Percentiles rank a stretch among this genome's conserved stretches.
Evolutionary conservation across 2,113 vertebrate genomes (phyloP).

Genomic region (Scopus umbretta): DNA sequence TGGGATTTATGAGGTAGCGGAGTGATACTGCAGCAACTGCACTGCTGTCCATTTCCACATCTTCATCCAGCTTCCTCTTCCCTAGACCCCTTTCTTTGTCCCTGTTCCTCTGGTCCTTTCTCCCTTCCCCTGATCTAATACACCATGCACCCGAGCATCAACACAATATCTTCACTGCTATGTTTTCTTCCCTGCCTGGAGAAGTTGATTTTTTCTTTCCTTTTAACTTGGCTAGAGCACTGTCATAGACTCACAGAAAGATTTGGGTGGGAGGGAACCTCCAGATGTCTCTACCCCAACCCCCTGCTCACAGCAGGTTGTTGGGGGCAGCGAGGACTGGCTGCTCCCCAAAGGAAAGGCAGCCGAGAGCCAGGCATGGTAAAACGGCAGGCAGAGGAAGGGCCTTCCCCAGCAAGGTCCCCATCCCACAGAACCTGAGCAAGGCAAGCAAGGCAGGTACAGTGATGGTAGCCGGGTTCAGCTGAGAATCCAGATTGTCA

Average conservation of each 20-base stretch:
- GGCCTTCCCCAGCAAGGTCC: neutral
- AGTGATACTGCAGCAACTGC: neutral
- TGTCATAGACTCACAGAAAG: neutral
- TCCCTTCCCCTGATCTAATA: neutral
- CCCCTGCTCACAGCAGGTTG: neutral
- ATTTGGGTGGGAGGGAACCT: neutral
- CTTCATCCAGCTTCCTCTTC: neutral
- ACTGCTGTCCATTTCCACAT: neutral
- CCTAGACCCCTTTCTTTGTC: neutral
- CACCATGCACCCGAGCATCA: neutral
- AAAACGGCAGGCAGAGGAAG: neutral
- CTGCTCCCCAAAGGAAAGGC: neutral
- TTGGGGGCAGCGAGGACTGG: neutral
- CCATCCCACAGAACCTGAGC: neutral
- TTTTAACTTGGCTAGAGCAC: neutral
- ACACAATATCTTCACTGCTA: neutral
- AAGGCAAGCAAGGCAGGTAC: neutral
- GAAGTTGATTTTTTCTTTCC: neutral
- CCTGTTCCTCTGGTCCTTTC: neutral
- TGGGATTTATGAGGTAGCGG: neutral
- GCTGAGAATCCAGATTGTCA: neutral
- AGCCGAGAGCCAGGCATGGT: neutral
- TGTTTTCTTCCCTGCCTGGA: neutral
- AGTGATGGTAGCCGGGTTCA: fast-evolving
- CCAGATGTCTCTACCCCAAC: neutral